Conservation (phyloP, 37 sponge, comb jelly and placozoan species). For the Halisarca cf. caerulea region DNA sequence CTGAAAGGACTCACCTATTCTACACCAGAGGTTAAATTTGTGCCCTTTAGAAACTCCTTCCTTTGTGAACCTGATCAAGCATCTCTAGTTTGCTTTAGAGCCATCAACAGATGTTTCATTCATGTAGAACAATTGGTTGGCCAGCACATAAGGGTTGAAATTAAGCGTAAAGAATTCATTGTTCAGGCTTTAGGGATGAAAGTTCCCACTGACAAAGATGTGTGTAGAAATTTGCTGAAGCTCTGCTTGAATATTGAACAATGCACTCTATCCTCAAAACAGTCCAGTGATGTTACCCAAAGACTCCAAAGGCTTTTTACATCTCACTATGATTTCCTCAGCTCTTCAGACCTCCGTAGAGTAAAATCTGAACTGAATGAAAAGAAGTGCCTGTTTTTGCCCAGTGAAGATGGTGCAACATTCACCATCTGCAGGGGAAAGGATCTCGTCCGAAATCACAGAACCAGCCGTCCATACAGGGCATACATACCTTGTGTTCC, state of each 20-base stretch:
- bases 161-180: not conserved
- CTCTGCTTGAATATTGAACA: not conserved
- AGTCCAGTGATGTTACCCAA: not conserved
- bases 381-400: not conserved
- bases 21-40: not conserved
- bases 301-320: not conserved
- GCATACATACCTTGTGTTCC: not conserved
- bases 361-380: not conserved
- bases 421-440: not conserved
- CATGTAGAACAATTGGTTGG: not conserved
- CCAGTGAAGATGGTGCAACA: not conserved
- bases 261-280: not conserved
- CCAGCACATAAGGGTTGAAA: not conserved
- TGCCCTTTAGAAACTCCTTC: not conserved
- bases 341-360: not conserved
- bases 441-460: not conserved
- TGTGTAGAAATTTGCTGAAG: not conserved
- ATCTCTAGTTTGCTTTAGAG: not conserved
- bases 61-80: constrained; percentile 1
- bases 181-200: not conserved
- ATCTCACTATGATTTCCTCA: not conserved
- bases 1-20: not conserved
- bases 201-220: not conserved
- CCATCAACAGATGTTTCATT: not conserved
- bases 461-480: not conserved